Evolutionary conservation across 2,113 vertebrate species (phyloP).

Genomic region (Petromus typicus): DNA sequence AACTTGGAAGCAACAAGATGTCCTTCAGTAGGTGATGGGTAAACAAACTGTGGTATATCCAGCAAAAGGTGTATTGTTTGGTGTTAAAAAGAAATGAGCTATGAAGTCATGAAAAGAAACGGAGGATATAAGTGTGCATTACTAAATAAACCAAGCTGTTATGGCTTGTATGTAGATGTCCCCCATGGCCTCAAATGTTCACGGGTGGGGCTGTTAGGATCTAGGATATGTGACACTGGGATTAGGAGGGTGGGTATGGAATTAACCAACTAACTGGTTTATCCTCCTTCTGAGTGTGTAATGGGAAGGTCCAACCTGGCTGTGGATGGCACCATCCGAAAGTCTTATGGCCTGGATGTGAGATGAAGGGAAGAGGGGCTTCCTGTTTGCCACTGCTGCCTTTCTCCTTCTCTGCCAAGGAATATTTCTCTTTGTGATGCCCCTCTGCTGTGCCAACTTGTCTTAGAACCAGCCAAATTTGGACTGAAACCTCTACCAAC

Average conservation of each 20-base stretch:
- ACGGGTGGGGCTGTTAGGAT: not conserved
- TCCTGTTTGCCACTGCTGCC: not conserved
- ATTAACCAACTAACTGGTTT: not conserved
- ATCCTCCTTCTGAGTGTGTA: not conserved
- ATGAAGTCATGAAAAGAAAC: not conserved
- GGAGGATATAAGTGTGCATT: not conserved
- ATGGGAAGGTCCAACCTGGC: not conserved
- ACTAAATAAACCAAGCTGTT: not conserved
- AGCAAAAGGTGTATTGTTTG: not conserved
- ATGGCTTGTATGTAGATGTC: not conserved
- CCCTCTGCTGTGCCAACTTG: not conserved
- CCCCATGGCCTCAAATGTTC: not conserved
- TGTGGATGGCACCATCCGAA: not conserved
- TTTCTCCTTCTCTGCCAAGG: not conserved
- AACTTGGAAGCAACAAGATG: slow-evolving; percentile 30
- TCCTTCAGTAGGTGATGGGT: not conserved
- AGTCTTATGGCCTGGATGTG: not conserved
- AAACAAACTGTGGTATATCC: not conserved
- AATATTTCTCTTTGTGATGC: not conserved
- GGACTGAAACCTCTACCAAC: not conserved
- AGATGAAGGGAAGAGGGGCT: not conserved
- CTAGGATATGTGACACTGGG: not conserved
- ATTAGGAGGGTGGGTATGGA: not conserved
- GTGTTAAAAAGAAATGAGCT: slow-evolving; percentile 38
- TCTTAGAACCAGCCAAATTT: not conserved